Base-by-base conservation (phyloP, 2,888 invertebrate species). In the Mechanitis messenoides region DNA sequence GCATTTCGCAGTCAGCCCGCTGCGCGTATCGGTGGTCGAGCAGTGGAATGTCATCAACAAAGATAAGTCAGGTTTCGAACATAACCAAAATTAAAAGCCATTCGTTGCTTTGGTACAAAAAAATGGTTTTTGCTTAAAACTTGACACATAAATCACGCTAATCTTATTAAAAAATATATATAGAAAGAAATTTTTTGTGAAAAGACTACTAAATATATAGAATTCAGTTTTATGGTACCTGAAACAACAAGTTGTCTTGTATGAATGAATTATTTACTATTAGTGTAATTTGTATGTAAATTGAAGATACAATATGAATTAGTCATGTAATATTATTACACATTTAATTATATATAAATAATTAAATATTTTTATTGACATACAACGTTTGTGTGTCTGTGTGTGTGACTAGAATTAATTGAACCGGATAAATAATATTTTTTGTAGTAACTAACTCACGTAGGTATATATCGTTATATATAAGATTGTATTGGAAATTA, bases 1-100 rank as follows among this genome's bases (percentile, higher is more conserved):
- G 89, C 89, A 85, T 88, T 89, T 89, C 85, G 87, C 87, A 88
- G 89, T 87, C 84, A 84, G 66, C 79, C 81, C 81, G 84, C 83
- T 85, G 86, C 87, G 85, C 86, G 87, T 89, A 87, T 87, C 88
- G 84, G 80, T 79, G 79, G 80, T 74, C 82, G 81, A 78, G 84
- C 85, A 78, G 70, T 80, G 87, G 89, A 89, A 90, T 90, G 88
- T 86, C 86, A 86, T 87, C 87, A 83, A 82, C 83, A 75, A 82
- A 87, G 89, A 90, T 89, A 89, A 89, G 83, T 82, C 80, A 73
- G 75, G 79, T 80, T 78, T 78, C 75, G 77, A 77, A 78, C 76
- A 75, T 71, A 66, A 77, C 74, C 70, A 76, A 64, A 60, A 61
- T 56, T 33, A 33, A 53, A 58, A 56, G 54, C 45, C 50, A 55